These are phyloP conservation scores for Molanna angustata DNA, from an alignment of 2,888 invertebrate genomes.

Conservation along the genomic window DNA sequence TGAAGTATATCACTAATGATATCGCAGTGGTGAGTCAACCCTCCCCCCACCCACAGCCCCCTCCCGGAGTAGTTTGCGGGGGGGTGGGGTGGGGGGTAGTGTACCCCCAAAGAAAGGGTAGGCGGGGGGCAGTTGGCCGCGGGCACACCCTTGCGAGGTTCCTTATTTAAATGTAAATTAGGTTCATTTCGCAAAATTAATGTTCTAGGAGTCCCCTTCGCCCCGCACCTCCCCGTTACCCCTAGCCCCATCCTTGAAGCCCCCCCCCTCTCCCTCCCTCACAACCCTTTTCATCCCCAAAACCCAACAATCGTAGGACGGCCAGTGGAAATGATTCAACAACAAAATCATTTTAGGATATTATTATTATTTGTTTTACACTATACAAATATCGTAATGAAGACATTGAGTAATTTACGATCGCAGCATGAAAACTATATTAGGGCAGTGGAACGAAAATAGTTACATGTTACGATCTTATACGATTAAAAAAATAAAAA, in stretches of 20 bases:
- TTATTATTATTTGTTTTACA: too few relatives aligned
- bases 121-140: constrained; percentile 43
- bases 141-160: constrained; percentile 42
- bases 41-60: background rate
- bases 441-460: too few relatives aligned
- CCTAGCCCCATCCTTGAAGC: constrained; percentile 35
- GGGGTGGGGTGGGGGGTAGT: constrained; percentile 31
- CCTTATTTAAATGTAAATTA: constrained; percentile 90
- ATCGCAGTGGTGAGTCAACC: constrained; percentile 10
- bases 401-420: too few relatives aligned
- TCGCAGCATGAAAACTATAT: too few relatives aligned
- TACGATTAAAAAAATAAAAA: too few relatives aligned
- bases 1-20: constrained; percentile 10
- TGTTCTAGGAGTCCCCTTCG: constrained; percentile 60
- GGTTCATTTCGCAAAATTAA: constrained; percentile 88
- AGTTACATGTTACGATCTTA: too few relatives aligned
- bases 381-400: too few relatives aligned
- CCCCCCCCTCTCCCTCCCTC: constrained; percentile 53
- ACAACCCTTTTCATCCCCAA: constrained; percentile 37
- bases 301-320: constrained; percentile 31
- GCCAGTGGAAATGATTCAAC: constrained; percentile 15
- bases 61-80: constrained; percentile 18
- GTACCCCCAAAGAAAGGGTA: constrained; percentile 40
- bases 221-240: constrained; percentile 44
- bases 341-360: too few relatives aligned